These are phyloP conservation scores for Dorcus hopei DNA, from an alignment of 2,888 invertebrate species.

Conservation along the genomic window DNA sequence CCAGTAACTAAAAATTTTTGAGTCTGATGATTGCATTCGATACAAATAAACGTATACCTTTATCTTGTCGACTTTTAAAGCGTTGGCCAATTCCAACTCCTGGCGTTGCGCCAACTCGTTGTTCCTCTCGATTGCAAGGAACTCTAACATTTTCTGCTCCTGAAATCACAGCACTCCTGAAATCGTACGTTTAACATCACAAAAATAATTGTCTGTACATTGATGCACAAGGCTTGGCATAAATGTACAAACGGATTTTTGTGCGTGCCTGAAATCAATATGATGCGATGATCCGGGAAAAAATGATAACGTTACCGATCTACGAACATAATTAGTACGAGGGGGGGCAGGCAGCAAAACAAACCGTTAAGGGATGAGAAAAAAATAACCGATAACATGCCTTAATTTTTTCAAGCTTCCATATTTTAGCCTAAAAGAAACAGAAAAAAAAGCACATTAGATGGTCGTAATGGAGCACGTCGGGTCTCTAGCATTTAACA, in stretches of 20 bases:
- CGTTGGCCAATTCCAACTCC: constrained; percentile 63
- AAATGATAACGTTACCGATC: too few relatives aligned
- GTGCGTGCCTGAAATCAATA: too few relatives aligned
- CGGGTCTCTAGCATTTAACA: too few relatives aligned
- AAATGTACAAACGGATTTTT: too few relatives aligned
- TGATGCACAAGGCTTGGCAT: background rate
- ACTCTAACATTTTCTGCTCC: constrained; percentile 54
- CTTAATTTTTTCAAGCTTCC: constrained; percentile 59
- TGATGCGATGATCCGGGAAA: too few relatives aligned
- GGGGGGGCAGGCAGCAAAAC: too few relatives aligned
- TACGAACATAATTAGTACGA: too few relatives aligned
- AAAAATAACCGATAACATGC: constrained; percentile 52
- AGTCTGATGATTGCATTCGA: background rate
- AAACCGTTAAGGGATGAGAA: constrained; percentile 7
- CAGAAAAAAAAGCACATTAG: constrained; percentile 30
- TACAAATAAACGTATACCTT: constrained; percentile 43
- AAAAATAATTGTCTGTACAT: background rate
- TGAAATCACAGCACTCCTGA: constrained; percentile 34
- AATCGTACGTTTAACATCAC: background rate
- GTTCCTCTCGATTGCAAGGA: constrained; percentile 60
- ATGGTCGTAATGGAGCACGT: background rate
- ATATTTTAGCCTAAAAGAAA: constrained; percentile 58
- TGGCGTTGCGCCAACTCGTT: constrained; percentile 62
- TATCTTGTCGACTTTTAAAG: constrained; percentile 61
- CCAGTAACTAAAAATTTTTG: constrained; percentile 48